A percentile compares a stretch with the other conserved stretches of the same genome.
phyloP scores from a whole-genome alignment of 2,888 invertebrate species.

The Ypsolopha sequella region DNA sequence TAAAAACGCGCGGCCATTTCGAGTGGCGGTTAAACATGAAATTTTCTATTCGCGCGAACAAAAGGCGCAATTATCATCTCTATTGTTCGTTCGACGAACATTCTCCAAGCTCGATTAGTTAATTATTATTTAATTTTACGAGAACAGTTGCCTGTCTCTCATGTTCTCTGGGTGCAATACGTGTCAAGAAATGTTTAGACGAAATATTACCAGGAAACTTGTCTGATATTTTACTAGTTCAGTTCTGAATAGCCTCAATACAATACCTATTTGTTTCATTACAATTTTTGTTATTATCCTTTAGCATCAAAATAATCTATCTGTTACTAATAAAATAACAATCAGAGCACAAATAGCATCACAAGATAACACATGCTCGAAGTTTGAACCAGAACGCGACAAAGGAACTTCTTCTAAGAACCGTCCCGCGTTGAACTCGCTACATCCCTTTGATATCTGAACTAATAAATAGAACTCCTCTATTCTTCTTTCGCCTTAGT shows the following conservation, averaged over 20 bases:
- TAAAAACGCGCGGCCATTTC: conserved; percentile 40
- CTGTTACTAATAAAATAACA: not conserved
- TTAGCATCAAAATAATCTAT: too few species aligned
- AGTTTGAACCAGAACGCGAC: conserved; percentile 16
- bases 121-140: conserved; percentile 64
- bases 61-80: conserved; percentile 58
- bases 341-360: not conserved
- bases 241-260: too few species aligned
- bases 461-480: conserved; percentile 36
- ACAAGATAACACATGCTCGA: not conserved
- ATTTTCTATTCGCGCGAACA: conserved; percentile 64
- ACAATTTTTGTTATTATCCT: too few species aligned
- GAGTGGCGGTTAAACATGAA: conserved; percentile 51
- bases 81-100: conserved; percentile 48
- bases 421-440: conserved; percentile 8
- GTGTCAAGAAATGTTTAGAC: too few species aligned
- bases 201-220: too few species aligned
- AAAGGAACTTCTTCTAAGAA: conserved; percentile 24
- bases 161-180: not conserved
- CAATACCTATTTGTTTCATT: too few species aligned
- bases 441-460: conserved; percentile 35
- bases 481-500: conserved; percentile 35
- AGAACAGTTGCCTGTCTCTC: conserved; percentile 19
- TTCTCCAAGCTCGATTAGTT: conserved; percentile 45
- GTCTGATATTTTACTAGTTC: too few species aligned